Evolutionary conservation across 2,888 invertebrate species (phyloP), one percentile per base, ranked within the genome.

Genomic region (Aphodius granarius): DNA sequence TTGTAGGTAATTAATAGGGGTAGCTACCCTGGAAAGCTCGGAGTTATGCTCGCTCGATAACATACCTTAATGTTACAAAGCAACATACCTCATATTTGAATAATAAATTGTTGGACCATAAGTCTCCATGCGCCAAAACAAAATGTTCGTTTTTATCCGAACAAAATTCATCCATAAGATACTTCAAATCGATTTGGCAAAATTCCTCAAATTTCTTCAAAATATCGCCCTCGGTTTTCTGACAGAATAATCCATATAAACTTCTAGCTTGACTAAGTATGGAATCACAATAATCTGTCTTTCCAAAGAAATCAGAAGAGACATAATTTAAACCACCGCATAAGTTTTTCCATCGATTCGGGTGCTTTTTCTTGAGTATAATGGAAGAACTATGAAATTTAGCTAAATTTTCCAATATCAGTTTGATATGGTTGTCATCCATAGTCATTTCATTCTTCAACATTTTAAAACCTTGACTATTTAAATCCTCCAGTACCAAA

Each of bases 401-500:
- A 9, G 76, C 76, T n/a, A 70, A 68, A 22, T 72, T 73, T 13
- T 73, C 63, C 21, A 76, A 63, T 19, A 76, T 71, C 23, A 73
- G 0, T 17, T 15, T 19, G 3, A 76, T 23, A 13, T 76, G 76
- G 1, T 16, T 23, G 23, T 73, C 76, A n/a, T 73, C 73, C 72
- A 73, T 66, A 0, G 64, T 21, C 20, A 70, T 63, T 62, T 73
- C 5, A 16, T 65, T 70, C 13, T 70, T 21, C 76, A 73, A 76
- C 68, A 76, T n/a, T 21, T 66, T 76, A 17, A 66, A 76, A 9
- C 73, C 76, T 20, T 63, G 23, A 4, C 5, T 22, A 43, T 79
- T 80, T 77, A 80, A 78, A 68, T 81, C 78, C 71, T 78, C 78
- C 78, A 81, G 77, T 13, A 81, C 76, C 3, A 81, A 21, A 9